These are phyloP conservation scores for Zeugodacus cucurbitae DNA, from an alignment of 1,140 invertebrate genomes.

Conservation along the genomic window DNA sequence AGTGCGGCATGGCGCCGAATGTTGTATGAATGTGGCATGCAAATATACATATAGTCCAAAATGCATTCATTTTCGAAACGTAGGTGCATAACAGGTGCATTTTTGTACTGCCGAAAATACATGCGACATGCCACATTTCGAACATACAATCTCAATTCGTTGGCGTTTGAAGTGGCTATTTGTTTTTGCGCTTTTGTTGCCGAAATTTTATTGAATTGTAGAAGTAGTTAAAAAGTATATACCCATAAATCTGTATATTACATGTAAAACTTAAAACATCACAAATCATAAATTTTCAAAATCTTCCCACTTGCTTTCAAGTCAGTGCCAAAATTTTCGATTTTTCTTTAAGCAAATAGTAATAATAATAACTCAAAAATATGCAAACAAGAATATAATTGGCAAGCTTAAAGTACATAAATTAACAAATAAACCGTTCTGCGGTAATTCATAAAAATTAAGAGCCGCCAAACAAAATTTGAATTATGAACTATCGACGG, in stretches of 20 bases:
- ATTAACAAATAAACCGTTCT: background rate
- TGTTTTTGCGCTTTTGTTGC: too few species aligned
- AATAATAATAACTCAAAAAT: background rate
- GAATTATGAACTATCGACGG: constrained; percentile 35
- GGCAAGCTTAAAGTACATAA: background rate
- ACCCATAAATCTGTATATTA: too few species aligned
- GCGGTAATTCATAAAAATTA: background rate
- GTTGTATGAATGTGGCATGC: background rate
- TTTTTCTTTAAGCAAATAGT: background rate
- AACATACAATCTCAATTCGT: background rate
- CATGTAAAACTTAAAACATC: too few species aligned
- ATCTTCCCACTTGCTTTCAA: background rate
- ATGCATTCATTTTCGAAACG: background rate
- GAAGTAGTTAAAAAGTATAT: too few species aligned
- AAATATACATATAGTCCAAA: background rate
- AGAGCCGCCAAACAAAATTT: constrained; percentile 18
- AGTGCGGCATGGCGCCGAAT: background rate
- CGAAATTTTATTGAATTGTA: too few species aligned
- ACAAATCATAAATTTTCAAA: background rate
- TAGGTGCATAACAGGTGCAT: background rate
- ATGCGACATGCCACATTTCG: background rate
- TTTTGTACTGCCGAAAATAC: background rate
- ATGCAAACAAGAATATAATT: background rate
- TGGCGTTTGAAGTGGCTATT: background rate
- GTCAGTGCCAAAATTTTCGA: background rate